Evolutionary conservation across 2,888 invertebrate species (phyloP).

Genomic region (Lordiphosa andalusiaca): DNA sequence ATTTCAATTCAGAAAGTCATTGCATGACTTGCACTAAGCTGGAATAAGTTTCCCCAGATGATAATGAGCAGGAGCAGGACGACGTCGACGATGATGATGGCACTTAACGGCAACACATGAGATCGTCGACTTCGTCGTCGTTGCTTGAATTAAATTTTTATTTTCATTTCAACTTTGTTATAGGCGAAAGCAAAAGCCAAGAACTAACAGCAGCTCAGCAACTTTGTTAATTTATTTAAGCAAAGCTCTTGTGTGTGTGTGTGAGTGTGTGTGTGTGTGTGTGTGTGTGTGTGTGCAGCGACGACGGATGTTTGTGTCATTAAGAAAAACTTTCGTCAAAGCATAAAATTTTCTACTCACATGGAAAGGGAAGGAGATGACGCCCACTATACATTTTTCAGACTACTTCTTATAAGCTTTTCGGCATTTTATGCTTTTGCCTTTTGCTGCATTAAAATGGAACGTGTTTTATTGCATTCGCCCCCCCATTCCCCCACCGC

Average conservation of each 20-base stretch:
- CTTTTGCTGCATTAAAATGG: constrained; percentile 56
- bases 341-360: constrained; percentile 52
- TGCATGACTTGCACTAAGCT: constrained; percentile 32
- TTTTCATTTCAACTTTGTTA: constrained; percentile 64
- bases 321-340: constrained; percentile 68
- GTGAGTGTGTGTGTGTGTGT: constrained; percentile 11
- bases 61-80: constrained; percentile 37
- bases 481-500: too few relatives aligned
- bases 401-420: constrained; percentile 39
- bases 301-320: constrained; percentile 62
- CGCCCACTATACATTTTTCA: too few relatives aligned
- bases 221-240: constrained; percentile 68
- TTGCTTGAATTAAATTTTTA: constrained; percentile 61
- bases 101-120: constrained; percentile 65
- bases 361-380: not conserved
- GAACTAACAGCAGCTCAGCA: constrained; percentile 42
- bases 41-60: constrained; percentile 56
- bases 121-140: constrained; percentile 24
- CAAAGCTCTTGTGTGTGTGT: constrained; percentile 44
- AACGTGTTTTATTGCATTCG: too few relatives aligned
- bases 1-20: constrained; percentile 56
- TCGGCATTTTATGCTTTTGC: constrained; percentile 55
- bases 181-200: constrained; percentile 56
- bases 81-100: constrained; percentile 43
- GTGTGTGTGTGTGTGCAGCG: constrained; percentile 11